phyloP scores from a whole-genome alignment of 53 echinoderm and acorn worm genomes.

The Paelopatides confundens region DNA sequence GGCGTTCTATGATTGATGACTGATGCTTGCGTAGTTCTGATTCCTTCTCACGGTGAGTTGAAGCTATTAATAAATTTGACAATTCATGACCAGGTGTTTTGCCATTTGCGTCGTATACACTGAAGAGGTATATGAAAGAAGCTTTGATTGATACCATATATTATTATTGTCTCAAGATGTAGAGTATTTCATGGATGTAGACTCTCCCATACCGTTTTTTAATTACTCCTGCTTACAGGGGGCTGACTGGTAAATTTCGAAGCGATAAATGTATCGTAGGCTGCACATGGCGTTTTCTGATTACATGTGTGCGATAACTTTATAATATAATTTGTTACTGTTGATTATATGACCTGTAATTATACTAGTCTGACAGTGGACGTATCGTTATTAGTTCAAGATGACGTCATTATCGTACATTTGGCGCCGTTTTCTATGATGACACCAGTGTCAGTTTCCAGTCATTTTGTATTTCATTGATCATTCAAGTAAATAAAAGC shows the following conservation, averaged over 20 bases:
- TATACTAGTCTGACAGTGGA: too few species aligned
- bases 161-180: neutral
- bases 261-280: too few species aligned
- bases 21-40: neutral
- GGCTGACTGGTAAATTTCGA: neutral
- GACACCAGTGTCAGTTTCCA: too few species aligned
- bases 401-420: too few species aligned
- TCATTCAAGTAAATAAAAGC: too few species aligned
- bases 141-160: neutral
- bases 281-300: too few species aligned
- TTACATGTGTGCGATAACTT: too few species aligned
- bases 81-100: slow-evolving; percentile 31
- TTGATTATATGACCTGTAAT: too few species aligned
- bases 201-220: neutral
- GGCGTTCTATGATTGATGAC: neutral
- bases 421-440: too few species aligned
- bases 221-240: slow-evolving; percentile 29
- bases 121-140: neutral
- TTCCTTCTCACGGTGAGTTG: slow-evolving; percentile 10
- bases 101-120: neutral
- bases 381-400: too few species aligned
- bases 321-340: too few species aligned
- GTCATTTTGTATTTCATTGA: too few species aligned
- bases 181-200: neutral
- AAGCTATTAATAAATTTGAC: slow-evolving; percentile 20